These are phyloP conservation scores for Xiphophorus maculatus DNA, from an alignment of 2,113 vertebrate species.

Conservation along the genomic window DNA sequence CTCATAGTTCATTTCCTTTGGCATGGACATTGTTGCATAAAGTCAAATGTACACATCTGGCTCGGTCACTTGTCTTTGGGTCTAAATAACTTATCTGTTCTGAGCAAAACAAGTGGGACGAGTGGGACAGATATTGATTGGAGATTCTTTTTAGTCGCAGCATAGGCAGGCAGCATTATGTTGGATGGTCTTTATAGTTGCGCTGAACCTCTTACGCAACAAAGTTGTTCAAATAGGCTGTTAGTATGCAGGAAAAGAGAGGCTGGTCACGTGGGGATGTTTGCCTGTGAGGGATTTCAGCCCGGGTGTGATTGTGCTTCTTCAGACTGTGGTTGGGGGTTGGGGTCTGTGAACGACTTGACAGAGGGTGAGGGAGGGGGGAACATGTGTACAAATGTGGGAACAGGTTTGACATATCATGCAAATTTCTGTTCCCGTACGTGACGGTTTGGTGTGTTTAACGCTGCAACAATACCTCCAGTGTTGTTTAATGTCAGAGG, in stretches of 20 bases:
- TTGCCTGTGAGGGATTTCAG: slow-evolving; percentile 43
- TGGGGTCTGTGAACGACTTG: slow-evolving; percentile 40
- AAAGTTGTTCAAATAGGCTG: slow-evolving; percentile 38
- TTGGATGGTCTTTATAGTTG: slow-evolving; percentile 52
- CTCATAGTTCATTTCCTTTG: slow-evolving; percentile 33
- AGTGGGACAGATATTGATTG: slow-evolving; percentile 17
- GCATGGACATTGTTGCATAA: not conserved
- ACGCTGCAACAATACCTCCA: not conserved
- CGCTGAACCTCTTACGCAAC: slow-evolving; percentile 65
- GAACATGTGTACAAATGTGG: slow-evolving; percentile 26
- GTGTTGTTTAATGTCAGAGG: slow-evolving; percentile 1
- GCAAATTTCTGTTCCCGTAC: slow-evolving; percentile 17
- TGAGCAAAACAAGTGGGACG: no score
- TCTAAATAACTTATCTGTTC: slow-evolving; percentile 33
- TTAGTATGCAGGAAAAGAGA: slow-evolving; percentile 43
- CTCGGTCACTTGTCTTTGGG: slow-evolving; percentile 17
- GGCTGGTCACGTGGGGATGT: slow-evolving; percentile 55
- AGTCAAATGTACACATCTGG: slow-evolving; percentile 21
- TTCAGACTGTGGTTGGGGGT: slow-evolving; percentile 45
- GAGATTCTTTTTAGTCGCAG: slow-evolving; percentile 29
- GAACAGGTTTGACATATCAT: slow-evolving; percentile 20
- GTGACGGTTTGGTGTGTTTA: slow-evolving; percentile 1
- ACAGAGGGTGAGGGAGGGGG: slow-evolving; percentile 12
- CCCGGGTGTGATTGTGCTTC: slow-evolving; percentile 42
- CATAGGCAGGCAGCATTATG: slow-evolving; percentile 5